Evolutionary conservation across 2,113 vertebrate species (phyloP).

Genomic region (Corythornis vintsioides): DNA sequence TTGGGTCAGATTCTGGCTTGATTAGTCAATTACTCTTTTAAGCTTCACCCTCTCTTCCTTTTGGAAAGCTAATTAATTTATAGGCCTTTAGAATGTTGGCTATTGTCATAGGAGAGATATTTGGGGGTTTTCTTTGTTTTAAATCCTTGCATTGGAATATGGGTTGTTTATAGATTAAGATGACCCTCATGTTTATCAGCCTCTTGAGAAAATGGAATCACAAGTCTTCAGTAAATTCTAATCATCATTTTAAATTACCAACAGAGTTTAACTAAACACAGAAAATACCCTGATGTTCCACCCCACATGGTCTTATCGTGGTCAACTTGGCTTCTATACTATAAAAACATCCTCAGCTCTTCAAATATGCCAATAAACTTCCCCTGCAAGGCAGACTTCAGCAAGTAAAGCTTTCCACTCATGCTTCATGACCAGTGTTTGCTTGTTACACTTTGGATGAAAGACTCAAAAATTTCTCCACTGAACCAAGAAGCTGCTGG

Average conservation of each 20-base stretch:
- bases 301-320: neutral
- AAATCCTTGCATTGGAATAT: neutral
- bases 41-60: neutral
- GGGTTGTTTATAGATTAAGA: neutral
- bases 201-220: slow-evolving; percentile 29
- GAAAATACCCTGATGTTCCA: slow-evolving; percentile 29
- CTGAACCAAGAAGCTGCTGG: neutral
- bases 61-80: neutral
- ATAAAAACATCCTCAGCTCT: slow-evolving; percentile 53
- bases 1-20: neutral
- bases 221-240: slow-evolving; percentile 36
- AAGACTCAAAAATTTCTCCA: neutral
- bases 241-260: slow-evolving; percentile 33
- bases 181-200: neutral
- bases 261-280: slow-evolving; percentile 56
- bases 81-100: neutral
- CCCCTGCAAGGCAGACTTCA: neutral
- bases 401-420: neutral
- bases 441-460: neutral
- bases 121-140: neutral
- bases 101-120: slow-evolving; percentile 16
- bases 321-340: slow-evolving; percentile 11
- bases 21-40: neutral
- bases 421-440: neutral
- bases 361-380: slow-evolving; percentile 26